Evolutionary conservation across 92 coral and sea anemone species (phyloP).

Genomic region (Anthopleura xanthogrammica): DNA sequence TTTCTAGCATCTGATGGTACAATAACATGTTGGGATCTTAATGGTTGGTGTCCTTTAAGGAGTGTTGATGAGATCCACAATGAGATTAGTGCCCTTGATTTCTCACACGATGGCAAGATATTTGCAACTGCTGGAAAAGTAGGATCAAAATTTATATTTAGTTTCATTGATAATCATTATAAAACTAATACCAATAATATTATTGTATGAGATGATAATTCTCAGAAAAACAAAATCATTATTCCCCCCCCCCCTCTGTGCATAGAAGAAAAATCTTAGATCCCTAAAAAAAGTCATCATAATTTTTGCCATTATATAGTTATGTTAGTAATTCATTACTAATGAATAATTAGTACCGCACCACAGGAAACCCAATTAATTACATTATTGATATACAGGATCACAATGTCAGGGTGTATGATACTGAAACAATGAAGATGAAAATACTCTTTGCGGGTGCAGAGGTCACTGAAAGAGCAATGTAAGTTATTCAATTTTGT

Average conservation of each 20-base stretch:
- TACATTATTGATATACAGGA: conserved; percentile 47
- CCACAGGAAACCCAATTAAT: too few species aligned
- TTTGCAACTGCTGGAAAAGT: conserved; percentile 98
- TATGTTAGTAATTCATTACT: too few species aligned
- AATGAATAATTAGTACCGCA: too few species aligned
- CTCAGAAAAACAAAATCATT: neutral
- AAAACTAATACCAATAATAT: too few species aligned
- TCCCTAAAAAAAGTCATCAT: too few species aligned
- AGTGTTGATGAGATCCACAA: conserved; percentile 82
- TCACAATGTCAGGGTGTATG: conserved; percentile 81
- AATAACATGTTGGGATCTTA: conserved; percentile 85
- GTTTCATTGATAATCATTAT: too few species aligned
- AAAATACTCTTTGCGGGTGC: conserved; percentile 82
- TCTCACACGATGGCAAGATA: conserved; percentile 97
- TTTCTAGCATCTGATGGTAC: conserved; percentile 87
- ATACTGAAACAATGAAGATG: conserved; percentile 69
- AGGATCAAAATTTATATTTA: too few species aligned
- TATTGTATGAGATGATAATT: too few species aligned
- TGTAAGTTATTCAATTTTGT: neutral
- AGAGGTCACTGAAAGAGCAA: conserved; percentile 42
- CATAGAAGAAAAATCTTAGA: too few species aligned
- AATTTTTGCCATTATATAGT: too few species aligned
- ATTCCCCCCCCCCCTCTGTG: too few species aligned
- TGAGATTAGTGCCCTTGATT: conserved; percentile 91
- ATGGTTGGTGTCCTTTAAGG: conserved; percentile 62